These are phyloP conservation scores for Lasaia peninsularis DNA, from an alignment of 1,140 invertebrate genomes.

Conservation along the genomic window DNA sequence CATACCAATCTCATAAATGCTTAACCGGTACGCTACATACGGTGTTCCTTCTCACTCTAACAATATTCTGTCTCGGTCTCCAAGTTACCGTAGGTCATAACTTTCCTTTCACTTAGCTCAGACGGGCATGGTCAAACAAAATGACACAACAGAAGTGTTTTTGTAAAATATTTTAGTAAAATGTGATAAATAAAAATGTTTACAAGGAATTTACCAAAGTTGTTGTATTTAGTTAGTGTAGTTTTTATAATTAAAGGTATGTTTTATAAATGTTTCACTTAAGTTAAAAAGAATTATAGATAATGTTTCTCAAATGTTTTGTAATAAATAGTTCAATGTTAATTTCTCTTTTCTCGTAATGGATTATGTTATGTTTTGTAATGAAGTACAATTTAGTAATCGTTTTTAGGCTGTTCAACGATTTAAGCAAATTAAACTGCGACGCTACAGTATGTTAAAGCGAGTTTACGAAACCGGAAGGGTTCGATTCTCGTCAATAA, in stretches of 20 bases:
- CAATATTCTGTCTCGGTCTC: conserved; percentile 34
- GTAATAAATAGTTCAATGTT: background rate
- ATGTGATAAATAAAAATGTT: conserved; percentile 36
- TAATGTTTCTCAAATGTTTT: background rate
- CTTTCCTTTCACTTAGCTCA: conserved; percentile 57
- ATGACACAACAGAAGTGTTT: conserved; percentile 21
- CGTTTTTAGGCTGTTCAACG: too few species aligned
- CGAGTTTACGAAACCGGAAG: too few species aligned
- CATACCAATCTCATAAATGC: conserved; percentile 2
- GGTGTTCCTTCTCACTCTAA: conserved; percentile 31
- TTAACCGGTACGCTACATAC: conserved; percentile 29
- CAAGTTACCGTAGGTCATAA: conserved; percentile 32
- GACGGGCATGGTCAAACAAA: conserved; percentile 20
- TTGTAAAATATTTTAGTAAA: too few species aligned
- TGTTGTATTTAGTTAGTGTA: conserved; percentile 38
- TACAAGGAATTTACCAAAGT: conserved; percentile 51
- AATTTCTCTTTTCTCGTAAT: background rate
- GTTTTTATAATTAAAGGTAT: conserved; percentile 43
- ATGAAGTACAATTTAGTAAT: too few species aligned
- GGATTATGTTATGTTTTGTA: too few species aligned
- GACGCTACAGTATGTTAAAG: too few species aligned
- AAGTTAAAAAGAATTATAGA: background rate
- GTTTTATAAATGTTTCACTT: conserved; percentile 18
- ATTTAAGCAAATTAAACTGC: too few species aligned
- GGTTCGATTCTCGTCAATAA: too few species aligned